Conservation (phyloP, 2,113 vertebrate genomes). For the Etheostoma spectabile region DNA sequence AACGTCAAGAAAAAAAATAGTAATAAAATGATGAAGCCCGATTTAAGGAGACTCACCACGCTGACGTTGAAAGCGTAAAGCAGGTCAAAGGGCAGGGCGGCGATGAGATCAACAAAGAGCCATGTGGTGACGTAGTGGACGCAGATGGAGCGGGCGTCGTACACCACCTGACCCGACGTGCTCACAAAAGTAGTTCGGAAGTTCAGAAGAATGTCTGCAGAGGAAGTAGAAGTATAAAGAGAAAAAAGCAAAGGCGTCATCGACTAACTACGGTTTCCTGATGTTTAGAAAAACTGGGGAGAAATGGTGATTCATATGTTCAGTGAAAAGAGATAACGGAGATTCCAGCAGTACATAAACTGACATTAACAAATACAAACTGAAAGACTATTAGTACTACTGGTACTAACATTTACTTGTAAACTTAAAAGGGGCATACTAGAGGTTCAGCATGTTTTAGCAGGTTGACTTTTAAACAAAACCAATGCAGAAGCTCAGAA, state of each 20-base stretch:
- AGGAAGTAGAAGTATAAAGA: slow-evolving; percentile 2
- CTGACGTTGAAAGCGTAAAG: slow-evolving; percentile 88
- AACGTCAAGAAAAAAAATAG: too few species aligned
- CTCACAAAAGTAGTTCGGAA: slow-evolving; percentile 89
- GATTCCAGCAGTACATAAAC: neutral
- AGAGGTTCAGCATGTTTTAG: neutral
- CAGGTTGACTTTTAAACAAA: neutral
- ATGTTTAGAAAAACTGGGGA: too few species aligned
- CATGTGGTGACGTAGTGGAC: slow-evolving; percentile 89
- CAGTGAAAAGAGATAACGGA: neutral
- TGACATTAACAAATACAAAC: neutral
- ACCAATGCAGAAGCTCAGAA: neutral
- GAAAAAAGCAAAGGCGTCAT: neutral
- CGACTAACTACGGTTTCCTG: neutral
- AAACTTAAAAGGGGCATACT: neutral
- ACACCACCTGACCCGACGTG: slow-evolving; percentile 89
- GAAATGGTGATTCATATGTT: neutral
- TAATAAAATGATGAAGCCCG: too few species aligned
- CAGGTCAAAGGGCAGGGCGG: slow-evolving; percentile 88
- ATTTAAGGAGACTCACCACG: slow-evolving; percentile 80
- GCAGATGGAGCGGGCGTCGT: slow-evolving; percentile 88
- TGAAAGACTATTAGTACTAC: too few species aligned
- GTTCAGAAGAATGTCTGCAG: slow-evolving; percentile 86
- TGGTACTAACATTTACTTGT: neutral
- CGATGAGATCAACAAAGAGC: slow-evolving; percentile 89